These are phyloP conservation scores for Distichodus sexfasciatus DNA, from an alignment of 2,797 vertebrate species.

Conservation along the genomic window DNA sequence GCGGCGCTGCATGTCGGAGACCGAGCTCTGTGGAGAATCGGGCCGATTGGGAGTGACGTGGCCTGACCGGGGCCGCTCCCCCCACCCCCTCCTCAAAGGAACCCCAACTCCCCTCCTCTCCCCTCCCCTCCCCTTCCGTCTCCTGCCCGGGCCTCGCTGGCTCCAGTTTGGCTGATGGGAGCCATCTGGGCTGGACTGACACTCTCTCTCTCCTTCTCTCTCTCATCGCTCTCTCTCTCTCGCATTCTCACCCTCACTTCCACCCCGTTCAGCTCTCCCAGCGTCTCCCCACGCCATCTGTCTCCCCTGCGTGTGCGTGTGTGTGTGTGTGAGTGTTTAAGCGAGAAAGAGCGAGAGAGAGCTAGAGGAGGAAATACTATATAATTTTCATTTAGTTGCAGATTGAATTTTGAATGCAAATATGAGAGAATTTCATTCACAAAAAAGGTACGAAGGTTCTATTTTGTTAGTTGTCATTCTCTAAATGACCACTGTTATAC, in stretches of 20 bases:
- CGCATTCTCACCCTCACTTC: constrained; percentile 20
- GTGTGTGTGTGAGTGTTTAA: not conserved
- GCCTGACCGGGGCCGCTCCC: constrained; percentile 56
- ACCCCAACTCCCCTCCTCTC: too few species aligned
- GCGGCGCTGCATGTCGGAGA: constrained; percentile 52
- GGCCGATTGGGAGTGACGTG: constrained; percentile 67
- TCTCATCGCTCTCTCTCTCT: constrained; percentile 37
- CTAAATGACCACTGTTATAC: too few species aligned
- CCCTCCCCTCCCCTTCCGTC: too few species aligned
- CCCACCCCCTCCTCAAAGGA: constrained; percentile 55
- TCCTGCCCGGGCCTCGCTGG: constrained; percentile 52
- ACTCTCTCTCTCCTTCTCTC: constrained; percentile 28
- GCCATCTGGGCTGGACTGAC: constrained; percentile 66
- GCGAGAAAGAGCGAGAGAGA: too few species aligned
- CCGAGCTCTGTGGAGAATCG: constrained; percentile 61
- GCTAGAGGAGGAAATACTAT: too few species aligned
- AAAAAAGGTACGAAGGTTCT: too few species aligned
- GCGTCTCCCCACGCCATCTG: constrained; percentile 1
- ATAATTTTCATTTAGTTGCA: not conserved
- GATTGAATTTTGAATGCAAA: too few species aligned
- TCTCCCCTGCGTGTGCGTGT: not conserved
- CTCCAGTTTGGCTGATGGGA: constrained; percentile 70
- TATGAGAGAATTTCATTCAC: too few species aligned
- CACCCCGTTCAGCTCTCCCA: constrained; percentile 27
- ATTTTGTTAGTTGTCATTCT: too few species aligned